phyloP scores from a whole-genome alignment of 2,888 invertebrate species.

The Caradrina clavipalpis region DNA sequence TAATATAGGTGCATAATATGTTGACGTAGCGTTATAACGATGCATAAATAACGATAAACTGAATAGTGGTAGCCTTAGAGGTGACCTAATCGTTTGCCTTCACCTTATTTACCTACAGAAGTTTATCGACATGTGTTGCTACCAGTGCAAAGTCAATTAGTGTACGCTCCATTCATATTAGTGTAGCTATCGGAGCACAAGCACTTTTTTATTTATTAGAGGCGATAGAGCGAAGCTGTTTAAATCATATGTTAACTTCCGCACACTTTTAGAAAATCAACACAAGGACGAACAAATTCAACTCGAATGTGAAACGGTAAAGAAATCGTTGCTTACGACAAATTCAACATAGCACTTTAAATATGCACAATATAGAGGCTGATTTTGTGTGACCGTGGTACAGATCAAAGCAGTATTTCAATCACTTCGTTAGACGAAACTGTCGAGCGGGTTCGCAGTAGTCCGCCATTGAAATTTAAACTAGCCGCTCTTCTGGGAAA shows the following conservation, averaged over 20 bases:
- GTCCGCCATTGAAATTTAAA: constrained; percentile 89
- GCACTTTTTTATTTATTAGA: not conserved
- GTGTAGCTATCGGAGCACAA: not conserved
- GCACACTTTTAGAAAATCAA: constrained; percentile 41
- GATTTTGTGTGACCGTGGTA: constrained; percentile 59
- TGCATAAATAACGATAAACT: constrained; percentile 52
- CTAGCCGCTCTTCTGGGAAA: constrained; percentile 85
- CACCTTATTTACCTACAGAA: constrained; percentile 75
- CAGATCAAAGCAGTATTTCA: constrained; percentile 86
- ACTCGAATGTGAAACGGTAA: constrained; percentile 62
- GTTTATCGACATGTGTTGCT: constrained; percentile 61
- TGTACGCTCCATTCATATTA: constrained; percentile 13
- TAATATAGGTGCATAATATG: not conserved
- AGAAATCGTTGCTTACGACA: constrained; percentile 38
- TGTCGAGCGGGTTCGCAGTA: constrained; percentile 83
- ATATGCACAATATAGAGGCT: constrained; percentile 46
- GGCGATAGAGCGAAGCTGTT: not conserved
- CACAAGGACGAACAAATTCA: constrained; percentile 57
- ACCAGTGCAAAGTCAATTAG: constrained; percentile 27
- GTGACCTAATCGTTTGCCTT: constrained; percentile 79
- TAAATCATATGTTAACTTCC: constrained; percentile 26
- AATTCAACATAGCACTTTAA: constrained; percentile 57
- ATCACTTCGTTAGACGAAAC: constrained; percentile 88
- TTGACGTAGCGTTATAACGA: constrained; percentile 63
- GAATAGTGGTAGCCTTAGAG: constrained; percentile 63